Evolutionary conservation across 1,140 invertebrate species (phyloP), one percentile per base, ranked within the genome.

Genomic region (Drosophila ananassae): DNA sequence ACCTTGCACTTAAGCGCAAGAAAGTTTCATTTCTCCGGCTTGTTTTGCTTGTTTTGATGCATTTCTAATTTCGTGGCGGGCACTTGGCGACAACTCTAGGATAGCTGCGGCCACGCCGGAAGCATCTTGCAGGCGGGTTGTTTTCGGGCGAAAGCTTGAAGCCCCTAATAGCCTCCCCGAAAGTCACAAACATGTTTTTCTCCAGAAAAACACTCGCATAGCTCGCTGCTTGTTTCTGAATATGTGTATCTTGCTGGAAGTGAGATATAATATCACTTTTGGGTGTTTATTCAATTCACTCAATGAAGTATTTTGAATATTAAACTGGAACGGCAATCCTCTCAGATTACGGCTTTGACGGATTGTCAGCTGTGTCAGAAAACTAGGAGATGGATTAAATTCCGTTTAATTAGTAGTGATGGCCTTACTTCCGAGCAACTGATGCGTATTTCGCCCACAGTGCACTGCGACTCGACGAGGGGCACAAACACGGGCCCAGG

Each of bases 41-140:
- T 73, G 53, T 50, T 32, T 54, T 41, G 48, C 30, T 39, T 41
- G 52, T 32, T 57, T 54, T 72, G 69, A 60, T 68, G 55, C 69
- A 52, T 75, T 77, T 51, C 73, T 71, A 78, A 77, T 78, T 68
- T 77, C 50, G 55, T 72, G 51, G 52, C 67, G 69, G 47, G 73
- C 73, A 75, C 71, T 73, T 73, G 68, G 64, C 21, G 39, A 68
- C 54, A 41, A 25, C 25, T 37, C 9, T 32, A 9, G 30, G 1
- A 32, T 32, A 10, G 30, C 2, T 10, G 8, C 8, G 25, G 5
- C 25, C 25, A 6, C 25, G 25, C 25, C 25, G 8, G 9, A 32
- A 8, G 30, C 30, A 32, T 7, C 8, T 32, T 32, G 1, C 8
- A 8, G 30, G 9, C 8, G 8, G 8, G 25, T 28, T 3, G 25